phyloP scores from a whole-genome alignment of 2,797 vertebrate genomes.

The Danio tinwini region DNA sequence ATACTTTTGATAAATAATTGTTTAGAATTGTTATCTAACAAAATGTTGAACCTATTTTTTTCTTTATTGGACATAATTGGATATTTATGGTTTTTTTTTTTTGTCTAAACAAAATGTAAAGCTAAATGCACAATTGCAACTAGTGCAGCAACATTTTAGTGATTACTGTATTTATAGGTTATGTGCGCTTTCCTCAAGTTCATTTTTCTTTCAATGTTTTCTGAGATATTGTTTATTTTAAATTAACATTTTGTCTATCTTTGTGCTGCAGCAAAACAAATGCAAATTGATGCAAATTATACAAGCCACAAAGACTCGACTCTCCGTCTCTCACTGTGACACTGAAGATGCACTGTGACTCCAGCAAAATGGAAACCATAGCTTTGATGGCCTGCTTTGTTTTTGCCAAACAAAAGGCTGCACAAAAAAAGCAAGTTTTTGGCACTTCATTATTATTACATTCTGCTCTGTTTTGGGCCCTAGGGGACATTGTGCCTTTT shows the following conservation, averaged over 20 bases:
- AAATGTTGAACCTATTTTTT: too few relatives aligned
- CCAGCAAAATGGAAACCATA: background rate
- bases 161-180: background rate
- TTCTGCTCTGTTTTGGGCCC: slow-evolving; percentile 14
- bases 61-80: too few relatives aligned
- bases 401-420: slow-evolving; percentile 6
- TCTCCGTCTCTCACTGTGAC: background rate
- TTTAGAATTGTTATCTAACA: too few relatives aligned
- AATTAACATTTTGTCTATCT: background rate
- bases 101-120: background rate
- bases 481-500: slow-evolving; percentile 40
- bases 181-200: background rate
- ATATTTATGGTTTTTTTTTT: too few relatives aligned
- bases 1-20: too few relatives aligned
- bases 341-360: slow-evolving; percentile 3
- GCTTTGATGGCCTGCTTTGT: slow-evolving; percentile 27
- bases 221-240: background rate
- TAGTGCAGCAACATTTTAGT: background rate
- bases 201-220: background rate
- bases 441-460: slow-evolving; percentile 26
- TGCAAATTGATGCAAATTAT: slow-evolving; percentile 23
- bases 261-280: background rate
- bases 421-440: background rate
- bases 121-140: background rate
- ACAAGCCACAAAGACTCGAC: background rate